Conservation (phyloP, 1,140 invertebrate species). For the Acromyrmex echinatior region DNA sequence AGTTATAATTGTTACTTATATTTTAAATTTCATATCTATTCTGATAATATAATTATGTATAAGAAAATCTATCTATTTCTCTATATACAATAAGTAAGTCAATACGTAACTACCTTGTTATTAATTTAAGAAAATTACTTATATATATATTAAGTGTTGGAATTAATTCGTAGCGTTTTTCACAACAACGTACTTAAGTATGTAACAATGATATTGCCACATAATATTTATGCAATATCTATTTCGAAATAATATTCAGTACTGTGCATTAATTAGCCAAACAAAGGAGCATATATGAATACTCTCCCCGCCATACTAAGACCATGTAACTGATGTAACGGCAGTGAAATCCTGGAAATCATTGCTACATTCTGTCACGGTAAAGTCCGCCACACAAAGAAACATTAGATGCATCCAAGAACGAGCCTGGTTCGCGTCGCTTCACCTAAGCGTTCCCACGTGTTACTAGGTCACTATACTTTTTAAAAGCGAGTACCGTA, state of each 20-base stretch:
- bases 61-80: not conserved
- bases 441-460: conserved; percentile 75
- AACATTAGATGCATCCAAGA: conserved; percentile 74
- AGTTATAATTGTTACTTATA: not conserved
- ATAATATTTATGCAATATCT: conserved; percentile 38
- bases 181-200: not conserved
- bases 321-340: conserved; percentile 60
- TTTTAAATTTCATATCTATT: not conserved
- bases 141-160: too few species aligned
- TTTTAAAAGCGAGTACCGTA: conserved; percentile 76
- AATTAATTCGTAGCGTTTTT: too few species aligned
- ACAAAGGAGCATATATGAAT: conserved; percentile 47
- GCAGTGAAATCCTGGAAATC: conserved; percentile 70
- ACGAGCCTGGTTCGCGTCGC: conserved; percentile 61
- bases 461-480: conserved; percentile 78
- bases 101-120: not conserved
- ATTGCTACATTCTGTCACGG: conserved; percentile 70
- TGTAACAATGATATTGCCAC: conserved; percentile 30
- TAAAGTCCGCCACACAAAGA: conserved; percentile 62
- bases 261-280: conserved; percentile 62
- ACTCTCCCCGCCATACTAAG: conserved; percentile 18
- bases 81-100: not conserved
- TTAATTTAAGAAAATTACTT: not conserved
- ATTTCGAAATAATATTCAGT: conserved; percentile 54
- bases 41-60: not conserved